Base-by-base conservation (phyloP, 37 sponge, comb jelly and placozoan species). In the Halisarca cf. caerulea region DNA sequence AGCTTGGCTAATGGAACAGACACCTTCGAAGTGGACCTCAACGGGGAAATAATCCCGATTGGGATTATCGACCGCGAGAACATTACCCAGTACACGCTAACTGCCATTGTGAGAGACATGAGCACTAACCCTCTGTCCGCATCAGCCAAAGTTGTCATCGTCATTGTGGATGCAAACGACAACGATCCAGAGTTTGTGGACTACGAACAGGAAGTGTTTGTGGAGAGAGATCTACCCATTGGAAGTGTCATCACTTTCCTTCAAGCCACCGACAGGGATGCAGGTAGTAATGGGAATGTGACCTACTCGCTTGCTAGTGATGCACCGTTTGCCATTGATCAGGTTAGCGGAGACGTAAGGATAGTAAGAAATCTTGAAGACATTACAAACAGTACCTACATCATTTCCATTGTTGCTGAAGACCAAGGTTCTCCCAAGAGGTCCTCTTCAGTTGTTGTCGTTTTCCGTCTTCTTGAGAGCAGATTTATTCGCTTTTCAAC, bases 161-260 rank as follows among this genome's bases (percentile, higher is more conserved):
- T 39, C 18, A 81, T 94, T 43, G 38, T 43, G 0, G 95, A 94
- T 72, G 44, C 80, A 9, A 94, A 94, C 80, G 92, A 94, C 85
- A 89, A 91, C 40, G 39, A 30, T 28, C 94, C 94, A 23, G 59
- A 36, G 24, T 89, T 86, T 55, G 33, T 80, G 28, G 61, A 64
- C 47, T 47, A 58, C 2, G 79, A 60, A 20, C 2, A 38, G 34
- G 66, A 64, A 23, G 8, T 87, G 18, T 59, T 33, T 34, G 53
- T 64, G 0, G 42, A 79, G 36, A 79, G 80, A 60, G 82, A 51
- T 25, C 60, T 80, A 28, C 72, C 54, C 9, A 21, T 59, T 30
- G 87, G 87, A 9, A 28, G 62, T 7, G 20, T 69, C 2, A 43
- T 88, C 21, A 43, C 80, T 3, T 9, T 59, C 2, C 37, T 88